Evolutionary conservation across 2,797 vertebrate genomes (phyloP), one percentile per base, ranked within the genome.

Genomic region (Alca torda): DNA sequence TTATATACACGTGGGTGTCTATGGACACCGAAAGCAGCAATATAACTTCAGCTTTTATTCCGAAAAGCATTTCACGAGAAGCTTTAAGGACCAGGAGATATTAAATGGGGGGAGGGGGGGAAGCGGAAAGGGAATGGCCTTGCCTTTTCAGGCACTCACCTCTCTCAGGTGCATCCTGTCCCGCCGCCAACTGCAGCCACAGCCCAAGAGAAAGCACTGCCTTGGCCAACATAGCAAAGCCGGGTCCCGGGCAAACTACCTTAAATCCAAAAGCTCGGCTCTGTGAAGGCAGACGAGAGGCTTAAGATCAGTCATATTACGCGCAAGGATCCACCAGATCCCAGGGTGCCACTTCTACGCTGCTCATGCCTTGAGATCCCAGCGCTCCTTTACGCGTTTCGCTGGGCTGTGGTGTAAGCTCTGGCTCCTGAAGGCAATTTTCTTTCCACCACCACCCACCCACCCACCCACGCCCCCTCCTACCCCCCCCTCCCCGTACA

Each of bases 141-240:
- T 1, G 15, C 59, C 41, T 26, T 11, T 10, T 2, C 60, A 3
- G 39, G 43, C 87, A 97, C 98, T 98, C 97, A 98, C 98, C 98
- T 96, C 70, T 75, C 80, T 88, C 94, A 65, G 94, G 97, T 90
- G 91, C 6, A 54, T 76, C 93, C 94, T 72, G 97, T 87, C 96
- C 97, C 57, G 51, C 89, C 23, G 91, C 97, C 5, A 97, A 35
- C n/a, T 56, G 94, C 84, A 98, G 96, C 95, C 97, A 95, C 90
- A 98, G 89, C 16, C 93, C 96, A 8, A 98, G 92, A 28, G 86
- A 69, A 15, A 98, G 74, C 87, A 78, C 65, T 4, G 96, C 70
- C 95, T 96, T 76, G 97, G 97, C 85, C 73, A 96, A 89, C 98
- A 98, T 98, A 87, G 96, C 97, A 91, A 78, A 85, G 78, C 19